Evolutionary conservation across 2,888 invertebrate species (phyloP).

Genomic region (Papilio gigon): DNA sequence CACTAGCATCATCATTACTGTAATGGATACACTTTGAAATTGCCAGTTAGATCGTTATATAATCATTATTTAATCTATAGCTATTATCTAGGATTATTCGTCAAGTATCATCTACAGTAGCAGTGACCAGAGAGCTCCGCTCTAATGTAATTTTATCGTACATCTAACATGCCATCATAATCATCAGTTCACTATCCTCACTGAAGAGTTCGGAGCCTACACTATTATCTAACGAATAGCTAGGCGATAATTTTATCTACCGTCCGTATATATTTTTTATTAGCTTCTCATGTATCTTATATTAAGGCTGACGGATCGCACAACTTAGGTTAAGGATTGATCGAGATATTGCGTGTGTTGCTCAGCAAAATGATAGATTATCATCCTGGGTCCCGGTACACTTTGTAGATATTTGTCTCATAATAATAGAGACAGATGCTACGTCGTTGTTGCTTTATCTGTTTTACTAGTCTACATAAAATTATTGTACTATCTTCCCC

Average conservation of each 20-base stretch:
- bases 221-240: not conserved
- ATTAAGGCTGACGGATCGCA: constrained; percentile 50
- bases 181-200: too few species aligned
- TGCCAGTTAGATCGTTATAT: constrained; percentile 2
- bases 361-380: constrained; percentile 67
- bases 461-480: not conserved
- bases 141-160: constrained; percentile 27
- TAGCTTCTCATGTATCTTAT: constrained; percentile 19
- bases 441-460: constrained; percentile 33
- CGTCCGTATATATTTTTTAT: constrained; percentile 24
- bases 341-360: constrained; percentile 67
- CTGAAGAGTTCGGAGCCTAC: too few species aligned
- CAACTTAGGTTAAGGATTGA: constrained; percentile 60
- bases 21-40: not conserved
- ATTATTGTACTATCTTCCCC: not conserved
- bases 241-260: constrained; percentile 18
- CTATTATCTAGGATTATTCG: constrained; percentile 28
- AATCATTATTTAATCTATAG: constrained; percentile 8
- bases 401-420: constrained; percentile 63
- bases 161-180: constrained; percentile 9
- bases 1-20: not conserved
- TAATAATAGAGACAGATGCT: constrained; percentile 55
- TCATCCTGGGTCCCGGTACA: constrained; percentile 59
- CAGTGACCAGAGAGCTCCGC: constrained; percentile 3
- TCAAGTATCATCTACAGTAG: constrained; percentile 7